phyloP scores from a whole-genome alignment of 1,140 invertebrate species.

The Thaumetopoea pityocampa region DNA sequence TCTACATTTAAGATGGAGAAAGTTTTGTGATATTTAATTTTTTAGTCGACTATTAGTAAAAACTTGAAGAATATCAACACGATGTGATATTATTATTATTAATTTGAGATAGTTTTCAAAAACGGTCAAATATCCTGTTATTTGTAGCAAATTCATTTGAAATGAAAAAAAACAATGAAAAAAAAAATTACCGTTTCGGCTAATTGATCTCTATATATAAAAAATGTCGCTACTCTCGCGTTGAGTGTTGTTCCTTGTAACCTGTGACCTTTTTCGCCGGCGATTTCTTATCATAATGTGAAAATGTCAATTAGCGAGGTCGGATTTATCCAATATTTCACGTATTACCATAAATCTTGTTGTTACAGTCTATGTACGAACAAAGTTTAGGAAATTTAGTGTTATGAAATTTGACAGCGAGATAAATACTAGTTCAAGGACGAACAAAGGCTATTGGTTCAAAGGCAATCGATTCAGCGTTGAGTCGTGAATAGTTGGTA shows the following conservation, averaged over 20 bases:
- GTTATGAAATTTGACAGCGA: too few relatives aligned
- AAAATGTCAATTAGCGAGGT: constrained; percentile 4
- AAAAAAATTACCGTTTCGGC: background rate
- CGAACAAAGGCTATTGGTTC: too few relatives aligned
- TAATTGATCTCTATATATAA: constrained; percentile 8
- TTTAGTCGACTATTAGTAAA: too few relatives aligned
- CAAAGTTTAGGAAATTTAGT: too few relatives aligned
- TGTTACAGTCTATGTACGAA: too few relatives aligned
- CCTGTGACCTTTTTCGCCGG: constrained; percentile 6
- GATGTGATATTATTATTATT: too few relatives aligned
- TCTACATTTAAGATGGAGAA: too few relatives aligned
- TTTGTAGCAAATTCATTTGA: constrained; percentile 1
- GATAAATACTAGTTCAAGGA: too few relatives aligned
- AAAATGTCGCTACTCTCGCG: constrained; percentile 1
- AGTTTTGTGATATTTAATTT: too few relatives aligned
- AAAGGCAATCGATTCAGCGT: too few relatives aligned
- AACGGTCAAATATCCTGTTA: background rate
- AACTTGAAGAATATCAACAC: too few relatives aligned
- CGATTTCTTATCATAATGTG: constrained; percentile 9
- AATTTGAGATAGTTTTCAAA: background rate
- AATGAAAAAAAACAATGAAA: constrained; percentile 3
- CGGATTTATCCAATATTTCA: constrained; percentile 5
- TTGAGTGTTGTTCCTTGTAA: constrained; percentile 11
- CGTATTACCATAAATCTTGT: constrained; percentile 8
- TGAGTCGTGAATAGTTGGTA: too few relatives aligned